Evolutionary conservation across 2,113 vertebrate genomes (phyloP).

Genomic region (Dolichotis patagonum): DNA sequence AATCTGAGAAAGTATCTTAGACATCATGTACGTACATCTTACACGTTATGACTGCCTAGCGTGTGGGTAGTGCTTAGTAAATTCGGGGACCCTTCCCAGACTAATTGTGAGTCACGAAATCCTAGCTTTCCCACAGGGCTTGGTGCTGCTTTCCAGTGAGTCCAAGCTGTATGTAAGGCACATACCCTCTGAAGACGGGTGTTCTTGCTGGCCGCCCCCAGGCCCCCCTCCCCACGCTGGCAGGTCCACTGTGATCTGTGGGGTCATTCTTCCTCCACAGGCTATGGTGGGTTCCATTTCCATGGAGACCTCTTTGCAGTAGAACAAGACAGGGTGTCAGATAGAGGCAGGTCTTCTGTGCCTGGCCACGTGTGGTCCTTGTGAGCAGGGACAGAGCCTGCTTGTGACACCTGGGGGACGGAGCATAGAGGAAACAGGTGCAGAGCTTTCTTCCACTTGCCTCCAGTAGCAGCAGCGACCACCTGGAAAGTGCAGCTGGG

Average conservation of each 20-base stretch:
- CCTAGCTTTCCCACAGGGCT: neutral
- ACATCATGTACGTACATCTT: fast-evolving
- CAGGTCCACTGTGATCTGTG: neutral
- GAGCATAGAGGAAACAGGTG: fast-evolving
- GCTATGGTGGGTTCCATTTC: neutral
- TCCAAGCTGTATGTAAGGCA: neutral
- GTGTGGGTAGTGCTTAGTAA: fast-evolving
- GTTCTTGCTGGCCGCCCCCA: too few relatives aligned
- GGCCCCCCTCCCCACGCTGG: neutral
- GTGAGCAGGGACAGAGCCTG: neutral
- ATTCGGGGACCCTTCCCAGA: fast-evolving
- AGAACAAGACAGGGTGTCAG: neutral
- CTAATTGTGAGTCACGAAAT: neutral
- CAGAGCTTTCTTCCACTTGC: neutral
- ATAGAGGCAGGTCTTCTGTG: neutral
- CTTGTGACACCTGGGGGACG: too few relatives aligned
- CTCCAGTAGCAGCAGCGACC: neutral
- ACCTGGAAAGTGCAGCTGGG: neutral
- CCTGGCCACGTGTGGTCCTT: neutral
- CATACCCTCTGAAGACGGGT: neutral
- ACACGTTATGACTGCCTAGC: neutral
- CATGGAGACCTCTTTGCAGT: neutral
- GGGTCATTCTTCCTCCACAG: neutral
- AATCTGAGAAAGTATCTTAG: neutral
- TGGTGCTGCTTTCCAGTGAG: neutral